Conservation (phyloP, 1,140 invertebrate genomes). For the Sycobia sp. region DNA sequence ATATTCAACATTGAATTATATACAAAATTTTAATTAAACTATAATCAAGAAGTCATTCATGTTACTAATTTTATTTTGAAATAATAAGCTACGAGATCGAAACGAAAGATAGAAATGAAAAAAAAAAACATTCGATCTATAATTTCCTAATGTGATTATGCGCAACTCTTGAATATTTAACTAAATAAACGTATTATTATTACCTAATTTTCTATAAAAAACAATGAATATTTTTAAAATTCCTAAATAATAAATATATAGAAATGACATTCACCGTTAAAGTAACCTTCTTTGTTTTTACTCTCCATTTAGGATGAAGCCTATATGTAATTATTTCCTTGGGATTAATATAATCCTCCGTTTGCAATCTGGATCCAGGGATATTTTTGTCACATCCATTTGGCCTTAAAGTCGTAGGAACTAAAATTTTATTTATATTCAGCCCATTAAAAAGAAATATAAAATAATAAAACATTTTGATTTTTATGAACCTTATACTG, state of each 20-base stretch:
- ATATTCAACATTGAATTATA: too few relatives aligned
- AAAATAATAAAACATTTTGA: not conserved
- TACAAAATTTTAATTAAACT: too few relatives aligned
- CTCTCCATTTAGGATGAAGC: constrained; percentile 43
- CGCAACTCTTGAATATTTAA: not conserved
- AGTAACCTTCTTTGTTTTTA: constrained; percentile 36
- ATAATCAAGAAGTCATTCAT: too few relatives aligned
- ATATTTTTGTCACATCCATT: constrained; percentile 20
- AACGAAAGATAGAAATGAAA: too few relatives aligned
- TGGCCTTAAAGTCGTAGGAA: constrained; percentile 42
- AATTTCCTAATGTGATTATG: too few relatives aligned
- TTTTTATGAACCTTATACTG: too few relatives aligned
- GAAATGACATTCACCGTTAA: constrained; percentile 33
- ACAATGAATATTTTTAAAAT: too few relatives aligned
- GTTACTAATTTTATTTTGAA: too few relatives aligned
- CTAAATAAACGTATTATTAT: not conserved
- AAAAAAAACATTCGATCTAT: too few relatives aligned
- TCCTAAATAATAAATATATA: not conserved
- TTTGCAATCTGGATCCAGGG: constrained; percentile 32
- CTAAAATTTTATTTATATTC: constrained; percentile 36
- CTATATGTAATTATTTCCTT: constrained; percentile 40
- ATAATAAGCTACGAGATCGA: too few relatives aligned
- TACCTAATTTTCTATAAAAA: not conserved
- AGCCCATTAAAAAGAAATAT: not conserved
- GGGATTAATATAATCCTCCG: constrained; percentile 46